Percentiles rank a stretch among this genome's conserved stretches.
Conservation (phyloP, 1,140 invertebrate genomes). For the Pseudoatta argentina region DNA sequence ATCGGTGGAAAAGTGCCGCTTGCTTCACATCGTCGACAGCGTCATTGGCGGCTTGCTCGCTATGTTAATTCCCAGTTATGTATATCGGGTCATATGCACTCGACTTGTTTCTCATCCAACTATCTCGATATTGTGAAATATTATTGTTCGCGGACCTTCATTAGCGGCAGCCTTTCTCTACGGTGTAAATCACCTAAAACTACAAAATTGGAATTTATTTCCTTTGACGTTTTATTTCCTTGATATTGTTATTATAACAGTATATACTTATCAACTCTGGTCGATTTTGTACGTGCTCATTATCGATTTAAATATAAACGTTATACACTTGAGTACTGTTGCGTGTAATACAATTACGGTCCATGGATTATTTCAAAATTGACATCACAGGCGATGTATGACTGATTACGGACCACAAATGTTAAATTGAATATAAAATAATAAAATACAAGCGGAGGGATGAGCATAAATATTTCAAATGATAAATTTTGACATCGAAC, state of each 20-base stretch:
- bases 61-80: conserved; percentile 31
- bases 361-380: conserved; percentile 50
- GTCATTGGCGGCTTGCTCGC: conserved; percentile 44
- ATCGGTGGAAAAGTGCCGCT: conserved; percentile 40
- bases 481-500: background rate
- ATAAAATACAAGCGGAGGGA: conserved; percentile 6
- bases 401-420: conserved; percentile 47
- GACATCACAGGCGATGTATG: conserved; percentile 23
- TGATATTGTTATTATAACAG: conserved; percentile 15
- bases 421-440: conserved; percentile 45
- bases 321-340: conserved; percentile 5
- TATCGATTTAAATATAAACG: conserved; percentile 46
- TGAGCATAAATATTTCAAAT: background rate
- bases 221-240: conserved; percentile 25
- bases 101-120: conserved; percentile 37
- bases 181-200: conserved; percentile 38
- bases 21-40: conserved; percentile 22
- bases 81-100: background rate
- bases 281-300: conserved; percentile 27
- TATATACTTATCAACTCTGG: background rate
- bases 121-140: conserved; percentile 74
- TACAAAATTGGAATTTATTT: conserved; percentile 36
- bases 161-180: conserved; percentile 38
- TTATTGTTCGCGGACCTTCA: conserved; percentile 60
- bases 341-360: conserved; percentile 47